Conservation (phyloP, 2,113 vertebrate genomes). For the Dendropsophus ebraccatus region DNA sequence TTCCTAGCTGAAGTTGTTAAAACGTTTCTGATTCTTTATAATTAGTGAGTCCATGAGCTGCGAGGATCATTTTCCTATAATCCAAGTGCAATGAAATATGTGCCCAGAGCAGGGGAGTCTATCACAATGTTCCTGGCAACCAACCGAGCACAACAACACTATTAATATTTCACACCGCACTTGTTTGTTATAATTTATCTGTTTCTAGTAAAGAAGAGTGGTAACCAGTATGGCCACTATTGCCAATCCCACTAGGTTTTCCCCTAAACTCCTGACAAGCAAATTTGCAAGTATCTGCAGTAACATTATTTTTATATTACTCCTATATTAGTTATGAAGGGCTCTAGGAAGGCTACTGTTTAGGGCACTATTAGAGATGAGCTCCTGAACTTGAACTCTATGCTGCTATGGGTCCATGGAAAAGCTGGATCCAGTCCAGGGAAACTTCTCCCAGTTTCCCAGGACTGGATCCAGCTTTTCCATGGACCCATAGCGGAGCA, state of each 20-base stretch:
- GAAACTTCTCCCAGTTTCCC: too few relatives aligned
- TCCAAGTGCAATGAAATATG: slow-evolving; percentile 13
- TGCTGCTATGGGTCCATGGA: too few relatives aligned
- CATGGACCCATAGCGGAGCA: too few relatives aligned
- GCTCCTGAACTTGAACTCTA: too few relatives aligned
- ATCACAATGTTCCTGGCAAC: not conserved
- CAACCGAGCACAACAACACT: not conserved
- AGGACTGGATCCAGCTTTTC: too few relatives aligned
- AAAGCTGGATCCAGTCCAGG: too few relatives aligned
- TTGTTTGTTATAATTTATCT: not conserved
- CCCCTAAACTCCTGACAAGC: too few relatives aligned
- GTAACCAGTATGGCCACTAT: not conserved
- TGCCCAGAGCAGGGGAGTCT: not conserved
- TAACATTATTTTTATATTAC: too few relatives aligned
- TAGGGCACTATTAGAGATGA: too few relatives aligned
- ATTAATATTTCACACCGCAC: slow-evolving; percentile 4
- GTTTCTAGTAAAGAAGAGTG: not conserved
- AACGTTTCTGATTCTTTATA: slow-evolving; percentile 39
- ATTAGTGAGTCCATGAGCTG: slow-evolving; percentile 1
- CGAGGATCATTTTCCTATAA: slow-evolving; percentile 16
- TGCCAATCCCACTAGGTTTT: not conserved
- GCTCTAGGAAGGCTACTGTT: not conserved
- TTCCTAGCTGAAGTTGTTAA: slow-evolving; percentile 31
- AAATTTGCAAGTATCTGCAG: not conserved
- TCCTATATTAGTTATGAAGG: not conserved